Evolutionary conservation across 2,797 vertebrate genomes (phyloP), one percentile per base, ranked within the genome.

Genomic region (Dendrocincla fuliginosa): DNA sequence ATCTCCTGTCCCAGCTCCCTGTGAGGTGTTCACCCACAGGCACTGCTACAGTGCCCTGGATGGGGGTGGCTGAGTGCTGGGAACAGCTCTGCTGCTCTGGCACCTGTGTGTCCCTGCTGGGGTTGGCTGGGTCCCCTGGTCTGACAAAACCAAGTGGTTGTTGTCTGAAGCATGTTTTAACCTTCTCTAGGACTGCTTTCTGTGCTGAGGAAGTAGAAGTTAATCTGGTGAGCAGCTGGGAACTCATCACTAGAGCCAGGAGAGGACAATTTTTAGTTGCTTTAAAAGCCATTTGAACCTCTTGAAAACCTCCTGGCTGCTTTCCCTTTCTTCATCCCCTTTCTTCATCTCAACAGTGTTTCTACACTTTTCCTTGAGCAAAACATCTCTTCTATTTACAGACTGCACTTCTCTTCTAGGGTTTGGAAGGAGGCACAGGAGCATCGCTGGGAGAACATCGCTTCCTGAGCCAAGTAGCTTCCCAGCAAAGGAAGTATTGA

Each of bases 51-150:
- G 74, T 13, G 41, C 28, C 27, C 0, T 3, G 52, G 13, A n/a
- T 55, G 47, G 4, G 42, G 37, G 30, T 0, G 1, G 42, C 7
- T 55, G 44, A 27, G 7, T 2, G 3, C 30, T 46, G n/a, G 46
- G 37, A 13, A 23, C n/a, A 46, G 28, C 41, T 50, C 11, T 63
- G 42, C 13, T 61, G 33, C 33, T 60, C 47, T 0, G 0, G 5
- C 1, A 4, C 16, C 42, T 57, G n/a, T 46, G 71, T 46, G 37
- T 52, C 46, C 20, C 63, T 94, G 53, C 28, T 20, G 13, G 12
- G 27, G 9, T 2, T 75, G 19, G 16, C 25, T 6, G 25, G 6
- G 33, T 42, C 11, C 22, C 27, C 35, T 2, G 2, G 12, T 69
- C 30, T 89, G 74, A 35, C 25, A 19, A 10, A 57, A 52, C 20